These are phyloP conservation scores for Helarctos malayanus DNA, from an alignment of 2,797 vertebrate species.

Conservation along the genomic window DNA sequence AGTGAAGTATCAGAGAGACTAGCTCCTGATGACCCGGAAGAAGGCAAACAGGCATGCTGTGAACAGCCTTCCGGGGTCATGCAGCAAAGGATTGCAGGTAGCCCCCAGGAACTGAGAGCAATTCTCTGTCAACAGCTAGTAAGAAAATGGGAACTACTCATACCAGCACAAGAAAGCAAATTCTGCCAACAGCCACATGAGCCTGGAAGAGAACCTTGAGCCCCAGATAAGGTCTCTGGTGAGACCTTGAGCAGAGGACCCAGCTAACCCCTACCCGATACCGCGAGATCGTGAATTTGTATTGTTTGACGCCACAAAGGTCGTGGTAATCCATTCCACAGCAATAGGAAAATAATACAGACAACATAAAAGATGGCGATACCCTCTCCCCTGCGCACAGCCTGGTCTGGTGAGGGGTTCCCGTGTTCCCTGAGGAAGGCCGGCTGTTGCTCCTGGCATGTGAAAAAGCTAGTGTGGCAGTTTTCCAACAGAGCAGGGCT, in stretches of 20 bases:
- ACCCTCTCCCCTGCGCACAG: background rate
- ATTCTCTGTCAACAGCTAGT: background rate
- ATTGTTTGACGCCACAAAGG: background rate
- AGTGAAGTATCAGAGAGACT: background rate
- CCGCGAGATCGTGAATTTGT: background rate
- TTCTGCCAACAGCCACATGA: background rate
- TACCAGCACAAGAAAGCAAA: background rate
- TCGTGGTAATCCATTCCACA: background rate
- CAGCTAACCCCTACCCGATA: background rate
- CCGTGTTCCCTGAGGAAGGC: background rate
- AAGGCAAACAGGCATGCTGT: background rate
- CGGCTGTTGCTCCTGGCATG: rapidly evolving
- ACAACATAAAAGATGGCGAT: background rate
- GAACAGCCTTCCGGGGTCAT: background rate
- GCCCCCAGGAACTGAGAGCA: background rate
- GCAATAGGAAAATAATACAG: background rate
- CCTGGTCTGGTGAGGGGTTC: background rate
- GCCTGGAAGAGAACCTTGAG: background rate
- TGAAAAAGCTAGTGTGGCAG: background rate
- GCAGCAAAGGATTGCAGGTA: background rate
- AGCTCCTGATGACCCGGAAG: background rate
- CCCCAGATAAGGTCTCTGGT: background rate
- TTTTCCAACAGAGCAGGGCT: background rate
- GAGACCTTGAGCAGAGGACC: background rate
- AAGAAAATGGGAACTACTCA: background rate